Conservation (phyloP, 1,140 invertebrate genomes). For the Leptopilina clavipes region DNA sequence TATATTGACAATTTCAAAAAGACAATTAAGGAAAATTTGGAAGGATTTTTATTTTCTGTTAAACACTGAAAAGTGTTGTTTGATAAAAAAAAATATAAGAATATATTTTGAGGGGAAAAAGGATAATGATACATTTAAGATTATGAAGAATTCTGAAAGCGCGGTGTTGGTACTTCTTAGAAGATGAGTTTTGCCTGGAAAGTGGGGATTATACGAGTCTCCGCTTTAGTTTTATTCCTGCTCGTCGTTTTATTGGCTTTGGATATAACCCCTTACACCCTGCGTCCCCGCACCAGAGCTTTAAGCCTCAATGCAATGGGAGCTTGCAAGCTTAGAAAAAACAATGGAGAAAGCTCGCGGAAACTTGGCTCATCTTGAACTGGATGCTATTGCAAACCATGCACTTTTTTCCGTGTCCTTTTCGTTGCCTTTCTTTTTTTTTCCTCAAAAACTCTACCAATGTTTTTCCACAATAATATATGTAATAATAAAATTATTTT, state of each 20-base stretch:
- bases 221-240: slow-evolving; percentile 39
- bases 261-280: background rate
- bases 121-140: background rate
- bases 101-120: background rate
- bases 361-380: slow-evolving; percentile 59
- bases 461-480: background rate
- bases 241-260: slow-evolving; percentile 50
- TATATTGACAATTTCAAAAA: no score
- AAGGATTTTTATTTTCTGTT: no score
- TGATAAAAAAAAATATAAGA: background rate
- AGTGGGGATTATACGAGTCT: slow-evolving; percentile 44
- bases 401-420: background rate
- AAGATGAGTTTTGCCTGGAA: slow-evolving; percentile 6
- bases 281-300: background rate
- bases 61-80: no score
- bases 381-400: slow-evolving; percentile 35
- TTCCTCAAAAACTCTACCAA: background rate
- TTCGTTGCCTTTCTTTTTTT: background rate
- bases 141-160: background rate
- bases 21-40: no score
- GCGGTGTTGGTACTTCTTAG: background rate
- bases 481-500: no score
- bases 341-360: slow-evolving; percentile 55
- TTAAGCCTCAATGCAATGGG: background rate
- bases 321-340: slow-evolving; percentile 49